These are phyloP conservation scores for Potorous gilbertii DNA, from an alignment of 2,797 vertebrate species.

Conservation along the genomic window DNA sequence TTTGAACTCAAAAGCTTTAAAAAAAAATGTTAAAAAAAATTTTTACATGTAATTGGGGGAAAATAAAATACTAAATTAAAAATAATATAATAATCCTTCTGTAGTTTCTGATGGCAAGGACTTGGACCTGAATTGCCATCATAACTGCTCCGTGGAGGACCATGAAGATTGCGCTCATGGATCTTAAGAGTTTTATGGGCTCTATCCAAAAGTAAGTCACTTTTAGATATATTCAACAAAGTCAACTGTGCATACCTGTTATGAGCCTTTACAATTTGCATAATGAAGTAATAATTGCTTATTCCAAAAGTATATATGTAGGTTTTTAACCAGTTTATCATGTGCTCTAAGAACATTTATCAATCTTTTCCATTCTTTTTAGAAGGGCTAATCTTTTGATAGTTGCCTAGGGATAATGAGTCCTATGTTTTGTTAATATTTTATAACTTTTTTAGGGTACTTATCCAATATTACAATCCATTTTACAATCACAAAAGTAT, in stretches of 20 bases:
- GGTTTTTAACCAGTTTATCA: background rate
- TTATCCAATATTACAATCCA: background rate
- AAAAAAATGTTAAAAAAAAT: no score
- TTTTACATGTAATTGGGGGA: no score
- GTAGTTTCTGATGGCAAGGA: background rate
- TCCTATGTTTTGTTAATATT: background rate
- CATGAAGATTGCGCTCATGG: background rate
- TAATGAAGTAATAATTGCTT: background rate
- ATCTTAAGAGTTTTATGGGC: background rate
- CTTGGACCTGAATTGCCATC: background rate
- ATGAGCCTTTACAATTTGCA: background rate
- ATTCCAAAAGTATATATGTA: background rate
- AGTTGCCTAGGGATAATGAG: background rate
- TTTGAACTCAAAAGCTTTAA: no score
- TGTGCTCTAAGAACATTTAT: background rate
- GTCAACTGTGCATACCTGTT: background rate
- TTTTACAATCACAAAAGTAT: background rate
- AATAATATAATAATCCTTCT: background rate
- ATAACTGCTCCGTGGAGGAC: background rate
- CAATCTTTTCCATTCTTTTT: background rate
- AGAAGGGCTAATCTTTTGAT: background rate
- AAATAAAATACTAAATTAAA: no score
- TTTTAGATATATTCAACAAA: background rate
- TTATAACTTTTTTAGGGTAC: background rate
- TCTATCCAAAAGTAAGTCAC: background rate